Percentiles rank a stretch among this genome's conserved stretches.
Conservation (phyloP, 2,888 invertebrate genomes). For the Mamestra brassicae region DNA sequence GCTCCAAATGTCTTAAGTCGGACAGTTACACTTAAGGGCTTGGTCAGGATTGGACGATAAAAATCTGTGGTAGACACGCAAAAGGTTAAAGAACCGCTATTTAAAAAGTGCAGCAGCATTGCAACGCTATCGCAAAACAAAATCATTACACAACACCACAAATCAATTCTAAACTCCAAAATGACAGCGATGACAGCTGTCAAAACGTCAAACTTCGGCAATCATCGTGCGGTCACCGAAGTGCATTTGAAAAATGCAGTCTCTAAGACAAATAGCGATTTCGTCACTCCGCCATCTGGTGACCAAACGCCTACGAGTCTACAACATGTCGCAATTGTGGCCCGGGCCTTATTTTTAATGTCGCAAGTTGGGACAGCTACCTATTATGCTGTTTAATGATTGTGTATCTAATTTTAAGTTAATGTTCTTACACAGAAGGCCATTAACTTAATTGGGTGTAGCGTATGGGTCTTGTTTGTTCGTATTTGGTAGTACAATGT, state of each 20-base stretch:
- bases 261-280: conserved; percentile 70
- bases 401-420: conserved; percentile 62
- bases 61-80: no score
- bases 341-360: conserved; percentile 68
- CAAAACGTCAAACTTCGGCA: conserved; percentile 64
- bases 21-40: no score
- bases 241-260: conserved; percentile 69
- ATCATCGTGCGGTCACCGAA: conserved; percentile 49
- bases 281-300: conserved; percentile 78
- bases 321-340: conserved; percentile 65
- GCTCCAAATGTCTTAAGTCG: no score
- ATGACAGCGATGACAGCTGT: conserved; percentile 68
- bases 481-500: neutral
- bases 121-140: conserved; percentile 13
- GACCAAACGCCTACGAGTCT: conserved; percentile 73
- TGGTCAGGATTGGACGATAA: no score
- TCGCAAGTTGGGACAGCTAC: conserved; percentile 63
- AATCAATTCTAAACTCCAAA: conserved; percentile 51
- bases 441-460: conserved; percentile 35
- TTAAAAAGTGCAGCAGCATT: neutral
- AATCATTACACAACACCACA: conserved; percentile 36
- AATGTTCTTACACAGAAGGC: conserved; percentile 45
- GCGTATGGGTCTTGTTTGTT: conserved; percentile 23
- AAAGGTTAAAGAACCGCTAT: neutral
- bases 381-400: conserved; percentile 63